These are phyloP conservation scores for Acanthochromis polyacanthus DNA, from an alignment of 2,113 vertebrate genomes.

Conservation along the genomic window DNA sequence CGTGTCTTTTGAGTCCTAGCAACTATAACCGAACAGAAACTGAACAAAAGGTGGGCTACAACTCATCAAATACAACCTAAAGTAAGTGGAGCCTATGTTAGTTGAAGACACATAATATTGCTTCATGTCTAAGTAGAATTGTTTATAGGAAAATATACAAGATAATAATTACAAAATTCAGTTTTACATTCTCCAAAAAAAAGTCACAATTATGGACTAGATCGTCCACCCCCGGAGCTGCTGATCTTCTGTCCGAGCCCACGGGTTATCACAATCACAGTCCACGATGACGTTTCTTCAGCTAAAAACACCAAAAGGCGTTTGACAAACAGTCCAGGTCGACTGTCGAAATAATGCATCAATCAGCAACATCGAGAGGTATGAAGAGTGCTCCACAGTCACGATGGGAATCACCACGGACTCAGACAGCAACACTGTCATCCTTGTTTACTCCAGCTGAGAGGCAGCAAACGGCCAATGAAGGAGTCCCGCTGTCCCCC, in stretches of 20 bases:
- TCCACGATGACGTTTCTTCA: neutral
- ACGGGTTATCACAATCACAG: neutral
- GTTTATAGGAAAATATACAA: slow-evolving; percentile 1
- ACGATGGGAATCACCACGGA: slow-evolving; percentile 10
- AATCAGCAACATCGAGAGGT: neutral
- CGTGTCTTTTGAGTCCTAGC: slow-evolving; percentile 70
- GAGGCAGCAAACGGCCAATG: neutral
- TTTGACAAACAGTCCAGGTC: neutral
- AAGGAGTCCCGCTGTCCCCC: neutral
- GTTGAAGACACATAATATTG: neutral
- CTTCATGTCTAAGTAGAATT: neutral
- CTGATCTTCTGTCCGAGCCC: neutral
- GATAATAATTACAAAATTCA: neutral
- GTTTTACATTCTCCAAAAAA: neutral
- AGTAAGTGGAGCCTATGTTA: slow-evolving; percentile 25
- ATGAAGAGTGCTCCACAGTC: neutral
- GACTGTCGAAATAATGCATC: neutral
- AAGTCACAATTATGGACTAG: slow-evolving; percentile 9
- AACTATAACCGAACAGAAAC: slow-evolving; percentile 55
- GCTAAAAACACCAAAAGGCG: slow-evolving; percentile 12
- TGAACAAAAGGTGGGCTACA: slow-evolving; percentile 44
- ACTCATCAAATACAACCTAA: slow-evolving; percentile 21
- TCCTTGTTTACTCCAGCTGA: slow-evolving; percentile 28
- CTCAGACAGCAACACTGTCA: neutral
- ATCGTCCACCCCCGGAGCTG: neutral